A percentile compares a stretch with the other conserved stretches of the same genome.
Evolutionary conservation across 2,888 invertebrate genomes (phyloP).

Genomic region (Megaustenia siamemsis): DNA sequence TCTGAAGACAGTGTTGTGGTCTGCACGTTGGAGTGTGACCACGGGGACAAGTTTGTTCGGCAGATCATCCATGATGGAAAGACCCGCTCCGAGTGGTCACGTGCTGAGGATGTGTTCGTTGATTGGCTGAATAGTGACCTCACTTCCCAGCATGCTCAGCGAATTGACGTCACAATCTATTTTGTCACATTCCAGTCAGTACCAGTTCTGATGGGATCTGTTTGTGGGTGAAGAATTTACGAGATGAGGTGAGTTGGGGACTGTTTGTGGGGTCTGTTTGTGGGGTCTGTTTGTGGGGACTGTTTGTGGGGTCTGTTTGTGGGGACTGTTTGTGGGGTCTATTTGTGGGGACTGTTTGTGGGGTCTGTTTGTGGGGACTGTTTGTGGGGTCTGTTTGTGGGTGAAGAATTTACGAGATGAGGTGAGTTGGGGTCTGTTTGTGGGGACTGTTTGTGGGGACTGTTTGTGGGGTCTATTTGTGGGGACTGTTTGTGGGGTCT

Average conservation of each 20-base stretch:
- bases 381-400: neutral
- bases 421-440: neutral
- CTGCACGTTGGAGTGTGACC: conserved; percentile 39
- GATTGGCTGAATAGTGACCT: conserved; percentile 45
- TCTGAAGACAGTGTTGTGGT: conserved; percentile 22
- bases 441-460: no score
- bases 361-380: neutral
- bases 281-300: neutral
- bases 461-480: no score
- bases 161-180: conserved; percentile 40
- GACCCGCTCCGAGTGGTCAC: conserved; percentile 7
- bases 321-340: neutral
- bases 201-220: conserved; percentile 34
- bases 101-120: conserved; percentile 45
- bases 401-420: neutral
- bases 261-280: neutral
- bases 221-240: conserved; percentile 34
- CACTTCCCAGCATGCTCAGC: conserved; percentile 23
- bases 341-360: neutral
- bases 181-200: conserved; percentile 5
- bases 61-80: conserved; percentile 36
- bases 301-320: neutral
- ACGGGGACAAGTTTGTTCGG: conserved; percentile 21
- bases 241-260: conserved; percentile 21
- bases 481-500: no score